Base-by-base conservation (phyloP, 2,797 vertebrate species). In the Linurgus olivaceus region DNA sequence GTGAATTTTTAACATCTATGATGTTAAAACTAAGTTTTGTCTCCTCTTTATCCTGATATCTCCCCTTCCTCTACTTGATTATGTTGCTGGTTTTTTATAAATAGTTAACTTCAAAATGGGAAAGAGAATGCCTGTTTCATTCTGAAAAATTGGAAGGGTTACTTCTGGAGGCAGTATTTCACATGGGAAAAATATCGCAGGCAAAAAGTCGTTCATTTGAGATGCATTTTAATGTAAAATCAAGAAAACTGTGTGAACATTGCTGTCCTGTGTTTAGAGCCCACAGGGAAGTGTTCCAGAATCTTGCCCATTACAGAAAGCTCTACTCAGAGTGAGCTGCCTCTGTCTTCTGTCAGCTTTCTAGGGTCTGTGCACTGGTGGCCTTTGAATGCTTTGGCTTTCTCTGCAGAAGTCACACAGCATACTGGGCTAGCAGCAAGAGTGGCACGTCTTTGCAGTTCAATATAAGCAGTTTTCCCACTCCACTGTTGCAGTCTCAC, bases 401-500 rank as follows among this genome's bases (percentile, higher is more conserved):
- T 70, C 18, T 65, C 29, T 72, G 26, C 58, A 28, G 24, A 52
- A 54, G 28, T 78, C 31, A 16, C 2, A 1, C n/a, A n/a, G 7
- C 7, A 0, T 26, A 5, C 5, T 3, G 4, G 52, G 14, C 25
- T 37, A 33, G 25, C 23, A 65, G 70, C 35, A 65, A 3, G 18
- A 37, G 19, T 66, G 40, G 7, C 21, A 24, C 0, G 0, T 45
- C 63, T 45, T 58, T 23, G 17, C 16, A 48, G 45, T 70, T 80
- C 68, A 55, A 0, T 35, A 6, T 35, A 66, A 50, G 15, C 21
- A 28, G 6, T 44, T 82, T 92, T 89, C 19, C n/a, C 28, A 54
- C 13, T 47, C 12, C 31, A 12, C 5, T 47, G 5, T 44, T 78
- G n/a, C 37, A 20, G 10, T 92, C 20, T 88, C 35, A 15, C 11